Percentiles rank a stretch among this genome's conserved stretches.
phyloP scores from a whole-genome alignment of 2,888 invertebrate species.

The Euphydryas editha region DNA sequence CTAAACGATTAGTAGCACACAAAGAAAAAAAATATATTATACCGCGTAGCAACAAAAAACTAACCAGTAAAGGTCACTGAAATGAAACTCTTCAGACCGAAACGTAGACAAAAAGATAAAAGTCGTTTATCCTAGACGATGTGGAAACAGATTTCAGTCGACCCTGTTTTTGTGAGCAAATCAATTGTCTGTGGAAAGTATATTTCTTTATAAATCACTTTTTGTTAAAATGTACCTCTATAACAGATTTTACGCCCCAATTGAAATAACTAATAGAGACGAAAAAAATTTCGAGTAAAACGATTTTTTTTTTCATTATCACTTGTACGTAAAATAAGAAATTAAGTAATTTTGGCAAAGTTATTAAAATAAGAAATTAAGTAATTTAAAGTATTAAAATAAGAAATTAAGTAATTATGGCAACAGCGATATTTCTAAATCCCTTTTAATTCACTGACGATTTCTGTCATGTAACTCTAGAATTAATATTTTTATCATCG shows the following conservation, averaged over 20 bases:
- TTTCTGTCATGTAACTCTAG: too few relatives aligned
- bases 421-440: too few relatives aligned
- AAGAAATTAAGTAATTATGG: too few relatives aligned
- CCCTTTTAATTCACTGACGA: too few relatives aligned
- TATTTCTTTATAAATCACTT: constrained; percentile 15
- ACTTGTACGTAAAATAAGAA: neutral
- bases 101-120: constrained; percentile 30
- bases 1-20: neutral
- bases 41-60: neutral
- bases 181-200: constrained; percentile 28
- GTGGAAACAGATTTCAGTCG: constrained; percentile 34
- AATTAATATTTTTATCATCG: too few relatives aligned
- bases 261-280: constrained; percentile 7
- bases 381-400: neutral
- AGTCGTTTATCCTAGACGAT: constrained; percentile 27
- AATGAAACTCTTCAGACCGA: constrained; percentile 26
- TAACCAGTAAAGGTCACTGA: constrained; percentile 10
- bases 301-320: too few relatives aligned
- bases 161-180: constrained; percentile 29
- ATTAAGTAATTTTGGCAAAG: too few relatives aligned
- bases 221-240: constrained; percentile 12
- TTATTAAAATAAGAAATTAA: neutral
- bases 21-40: neutral
- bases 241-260: constrained; percentile 25
- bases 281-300: neutral